These are phyloP conservation scores for Agapostemon virescens DNA, from an alignment of 2,888 invertebrate species.

Conservation along the genomic window DNA sequence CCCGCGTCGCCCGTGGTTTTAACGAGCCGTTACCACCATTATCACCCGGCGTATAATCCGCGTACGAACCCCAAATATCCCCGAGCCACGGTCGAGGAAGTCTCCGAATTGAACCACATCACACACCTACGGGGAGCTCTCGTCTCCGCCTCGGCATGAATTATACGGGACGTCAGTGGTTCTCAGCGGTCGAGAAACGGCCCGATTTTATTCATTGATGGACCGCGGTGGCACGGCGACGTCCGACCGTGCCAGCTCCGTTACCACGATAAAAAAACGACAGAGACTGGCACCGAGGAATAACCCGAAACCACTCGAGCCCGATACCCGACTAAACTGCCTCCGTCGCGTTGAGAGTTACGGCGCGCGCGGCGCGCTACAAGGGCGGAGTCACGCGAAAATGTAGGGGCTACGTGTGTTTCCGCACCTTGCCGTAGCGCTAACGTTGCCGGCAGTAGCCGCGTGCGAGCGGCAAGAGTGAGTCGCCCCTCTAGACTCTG, in stretches of 20 bases:
- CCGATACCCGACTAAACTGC: slow-evolving; percentile 36
- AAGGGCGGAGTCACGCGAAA: slow-evolving; percentile 53
- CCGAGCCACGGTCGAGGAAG: slow-evolving; percentile 44
- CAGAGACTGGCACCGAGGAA: background rate
- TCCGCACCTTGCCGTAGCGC: no score
- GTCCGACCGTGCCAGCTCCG: slow-evolving; percentile 6
- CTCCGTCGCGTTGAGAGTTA: slow-evolving; percentile 4
- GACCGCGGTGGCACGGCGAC: slow-evolving; percentile 10
- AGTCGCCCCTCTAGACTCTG: no score
- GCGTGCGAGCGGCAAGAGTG: no score
- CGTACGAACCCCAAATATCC: slow-evolving; percentile 30
- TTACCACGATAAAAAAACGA: slow-evolving; percentile 18
- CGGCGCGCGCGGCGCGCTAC: slow-evolving; percentile 38
- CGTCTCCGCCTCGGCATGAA: slow-evolving; percentile 50
- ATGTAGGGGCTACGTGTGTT: no score
- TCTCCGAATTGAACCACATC: slow-evolving; percentile 52
- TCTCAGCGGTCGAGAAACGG: slow-evolving; percentile 32
- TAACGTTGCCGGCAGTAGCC: no score
- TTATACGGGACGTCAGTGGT: slow-evolving; percentile 51
- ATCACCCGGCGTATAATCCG: slow-evolving; percentile 40
- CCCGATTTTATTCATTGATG: slow-evolving; percentile 38
- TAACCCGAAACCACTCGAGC: slow-evolving; percentile 20
- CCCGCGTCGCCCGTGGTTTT: slow-evolving; percentile 28
- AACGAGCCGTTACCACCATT: slow-evolving; percentile 34
- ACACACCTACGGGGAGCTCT: slow-evolving; percentile 50